A percentile compares a stretch with the other conserved stretches of the same genome.
These are phyloP conservation scores for Alloscopus bannaensis DNA, from an alignment of 2,888 invertebrate species.

Conservation along the genomic window DNA sequence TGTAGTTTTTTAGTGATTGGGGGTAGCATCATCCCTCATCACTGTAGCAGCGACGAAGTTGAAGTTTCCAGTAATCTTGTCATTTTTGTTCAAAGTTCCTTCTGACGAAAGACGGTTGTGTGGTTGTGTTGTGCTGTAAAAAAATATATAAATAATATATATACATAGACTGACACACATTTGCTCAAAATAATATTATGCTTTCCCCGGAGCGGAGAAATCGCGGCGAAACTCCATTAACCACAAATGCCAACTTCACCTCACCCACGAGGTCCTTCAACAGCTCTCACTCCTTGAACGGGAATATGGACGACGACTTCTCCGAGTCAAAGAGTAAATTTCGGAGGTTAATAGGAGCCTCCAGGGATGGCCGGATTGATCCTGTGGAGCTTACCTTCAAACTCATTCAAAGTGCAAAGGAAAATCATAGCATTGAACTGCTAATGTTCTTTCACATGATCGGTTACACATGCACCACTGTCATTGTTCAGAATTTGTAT, in stretches of 20 bases:
- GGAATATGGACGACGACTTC: constrained; percentile 42
- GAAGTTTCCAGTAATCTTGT: too few species aligned
- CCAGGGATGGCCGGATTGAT: constrained; percentile 40
- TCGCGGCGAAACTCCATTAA: constrained; percentile 35
- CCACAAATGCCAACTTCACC: not conserved
- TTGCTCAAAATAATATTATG: too few species aligned
- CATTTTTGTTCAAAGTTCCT: too few species aligned
- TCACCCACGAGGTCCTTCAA: constrained; percentile 35
- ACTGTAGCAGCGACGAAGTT: too few species aligned
- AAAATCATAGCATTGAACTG: constrained; percentile 66
- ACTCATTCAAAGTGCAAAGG: constrained; percentile 57
- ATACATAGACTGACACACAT: too few species aligned
- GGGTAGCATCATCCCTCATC: too few species aligned
- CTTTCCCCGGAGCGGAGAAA: constrained; percentile 48
- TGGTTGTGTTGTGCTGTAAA: too few species aligned
- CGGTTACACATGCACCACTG: constrained; percentile 62
- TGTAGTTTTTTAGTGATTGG: too few species aligned
- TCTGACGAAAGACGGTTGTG: too few species aligned
- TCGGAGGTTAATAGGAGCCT: constrained; percentile 19
- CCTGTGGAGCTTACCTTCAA: constrained; percentile 35
- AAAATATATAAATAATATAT: too few species aligned
- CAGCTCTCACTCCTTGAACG: constrained; percentile 27
- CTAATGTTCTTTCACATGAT: constrained; percentile 69
- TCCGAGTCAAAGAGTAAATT: constrained; percentile 42
- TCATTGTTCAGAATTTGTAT: constrained; percentile 70